phyloP scores from a whole-genome alignment of 2,888 invertebrate species.

The Neria commutata region DNA sequence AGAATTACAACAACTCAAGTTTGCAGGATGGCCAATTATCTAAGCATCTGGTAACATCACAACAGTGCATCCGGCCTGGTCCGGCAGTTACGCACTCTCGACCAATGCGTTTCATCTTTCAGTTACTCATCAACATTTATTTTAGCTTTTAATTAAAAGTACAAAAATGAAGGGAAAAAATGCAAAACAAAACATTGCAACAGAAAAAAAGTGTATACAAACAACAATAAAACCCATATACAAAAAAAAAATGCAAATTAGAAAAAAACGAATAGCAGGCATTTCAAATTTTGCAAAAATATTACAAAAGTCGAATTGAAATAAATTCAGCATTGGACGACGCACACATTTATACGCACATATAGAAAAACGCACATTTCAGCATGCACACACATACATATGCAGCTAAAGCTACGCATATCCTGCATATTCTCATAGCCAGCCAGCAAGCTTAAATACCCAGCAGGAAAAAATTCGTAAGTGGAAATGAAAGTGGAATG shows the following conservation, averaged over 20 bases:
- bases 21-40: background rate
- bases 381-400: slow-evolving; percentile 4
- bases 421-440: too few relatives aligned
- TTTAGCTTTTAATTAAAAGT: slow-evolving; percentile 2
- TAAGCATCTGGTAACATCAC: slow-evolving; percentile 2
- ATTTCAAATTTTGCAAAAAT: slow-evolving; percentile 1
- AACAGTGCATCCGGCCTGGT: background rate
- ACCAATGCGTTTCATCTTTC: background rate
- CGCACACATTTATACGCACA: background rate
- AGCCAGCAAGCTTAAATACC: too few relatives aligned
- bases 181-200: background rate
- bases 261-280: slow-evolving; percentile 1
- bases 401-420: too few relatives aligned
- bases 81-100: too few relatives aligned
- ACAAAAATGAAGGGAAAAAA: background rate
- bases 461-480: too few relatives aligned
- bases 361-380: background rate
- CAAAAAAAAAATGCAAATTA: background rate
- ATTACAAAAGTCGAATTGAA: background rate
- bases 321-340: slow-evolving; percentile 1
- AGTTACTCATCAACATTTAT: slow-evolving; percentile 3
- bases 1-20: background rate
- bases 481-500: too few relatives aligned
- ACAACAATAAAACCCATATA: background rate
- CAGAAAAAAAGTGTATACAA: background rate